A percentile compares a stretch with the other conserved stretches of the same genome.
Evolutionary conservation across 2,113 vertebrate genomes (phyloP).

Genomic region (Corydoras maculifer): DNA sequence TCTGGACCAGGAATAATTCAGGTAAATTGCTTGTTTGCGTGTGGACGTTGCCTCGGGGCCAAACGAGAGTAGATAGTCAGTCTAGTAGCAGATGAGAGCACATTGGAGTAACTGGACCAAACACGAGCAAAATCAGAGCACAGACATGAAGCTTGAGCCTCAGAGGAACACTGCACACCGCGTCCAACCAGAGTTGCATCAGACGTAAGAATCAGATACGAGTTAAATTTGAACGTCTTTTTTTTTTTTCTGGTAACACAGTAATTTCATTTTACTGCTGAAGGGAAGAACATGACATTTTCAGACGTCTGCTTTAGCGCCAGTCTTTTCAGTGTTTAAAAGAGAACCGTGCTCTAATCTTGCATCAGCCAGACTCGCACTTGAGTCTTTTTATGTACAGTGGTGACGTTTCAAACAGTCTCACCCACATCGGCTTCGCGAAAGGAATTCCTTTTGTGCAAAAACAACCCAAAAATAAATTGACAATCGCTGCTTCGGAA

Average conservation of each 20-base stretch:
- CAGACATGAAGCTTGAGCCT: neutral
- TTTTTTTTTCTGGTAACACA: too few species aligned
- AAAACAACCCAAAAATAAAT: constrained; percentile 17
- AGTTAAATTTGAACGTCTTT: too few species aligned
- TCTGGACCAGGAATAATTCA: too few species aligned
- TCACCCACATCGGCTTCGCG: neutral
- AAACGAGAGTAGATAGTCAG: too few species aligned
- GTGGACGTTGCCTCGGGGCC: too few species aligned
- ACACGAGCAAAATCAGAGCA: too few species aligned
- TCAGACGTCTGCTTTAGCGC: neutral
- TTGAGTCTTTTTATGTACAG: constrained; percentile 5
- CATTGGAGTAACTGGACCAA: too few species aligned
- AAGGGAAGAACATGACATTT: neutral
- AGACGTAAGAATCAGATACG: too few species aligned
- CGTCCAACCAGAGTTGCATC: too few species aligned
- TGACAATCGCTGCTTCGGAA: neutral
- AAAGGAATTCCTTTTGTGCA: constrained; percentile 12
- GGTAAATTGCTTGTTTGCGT: too few species aligned
- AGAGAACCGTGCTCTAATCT: neutral
- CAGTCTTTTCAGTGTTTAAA: neutral
- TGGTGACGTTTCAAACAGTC: constrained; percentile 15
- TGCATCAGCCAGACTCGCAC: constrained; percentile 1
- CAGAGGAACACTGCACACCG: neutral
- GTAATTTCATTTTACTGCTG: too few species aligned
- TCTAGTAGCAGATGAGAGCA: too few species aligned